Conservation (phyloP, 2,113 vertebrate genomes). For the Sapayoa aenigma region DNA sequence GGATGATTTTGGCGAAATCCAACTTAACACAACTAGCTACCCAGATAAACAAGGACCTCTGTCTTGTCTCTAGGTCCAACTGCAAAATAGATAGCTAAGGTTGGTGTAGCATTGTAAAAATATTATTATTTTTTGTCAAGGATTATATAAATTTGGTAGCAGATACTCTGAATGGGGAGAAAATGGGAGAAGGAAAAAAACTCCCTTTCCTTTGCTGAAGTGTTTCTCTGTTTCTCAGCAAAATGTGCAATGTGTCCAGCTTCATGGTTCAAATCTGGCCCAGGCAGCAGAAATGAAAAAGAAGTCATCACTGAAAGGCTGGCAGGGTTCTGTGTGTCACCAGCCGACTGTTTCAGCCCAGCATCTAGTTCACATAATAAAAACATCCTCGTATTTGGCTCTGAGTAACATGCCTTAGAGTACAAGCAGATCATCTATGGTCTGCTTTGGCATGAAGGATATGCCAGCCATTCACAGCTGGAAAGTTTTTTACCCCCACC, state of each 20-base stretch:
- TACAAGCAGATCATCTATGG: not conserved
- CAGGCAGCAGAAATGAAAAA: not conserved
- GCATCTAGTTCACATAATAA: slow-evolving; percentile 1
- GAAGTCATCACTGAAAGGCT: not conserved
- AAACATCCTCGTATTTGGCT: slow-evolving; percentile 3
- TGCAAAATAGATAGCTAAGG: not conserved
- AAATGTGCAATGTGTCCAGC: not conserved
- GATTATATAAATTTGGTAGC: not conserved
- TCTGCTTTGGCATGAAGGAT: not conserved
- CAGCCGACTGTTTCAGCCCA: not conserved
- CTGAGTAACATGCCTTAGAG: not conserved
- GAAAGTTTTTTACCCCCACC: not conserved
- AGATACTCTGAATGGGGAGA: not conserved
- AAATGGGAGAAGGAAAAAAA: not conserved
- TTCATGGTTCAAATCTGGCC: not conserved
- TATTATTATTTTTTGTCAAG: not conserved
- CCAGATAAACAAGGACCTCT: not conserved
- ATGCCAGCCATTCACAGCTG: not conserved
- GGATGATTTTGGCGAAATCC: not conserved
- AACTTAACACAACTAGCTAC: not conserved
- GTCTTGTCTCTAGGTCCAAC: not conserved
- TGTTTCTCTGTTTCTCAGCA: not conserved
- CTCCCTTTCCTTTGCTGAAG: not conserved
- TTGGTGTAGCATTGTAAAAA: not conserved
- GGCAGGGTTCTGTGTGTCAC: not conserved